Conservation (phyloP, 2,888 invertebrate genomes). For the Diplolepis rosae region DNA sequence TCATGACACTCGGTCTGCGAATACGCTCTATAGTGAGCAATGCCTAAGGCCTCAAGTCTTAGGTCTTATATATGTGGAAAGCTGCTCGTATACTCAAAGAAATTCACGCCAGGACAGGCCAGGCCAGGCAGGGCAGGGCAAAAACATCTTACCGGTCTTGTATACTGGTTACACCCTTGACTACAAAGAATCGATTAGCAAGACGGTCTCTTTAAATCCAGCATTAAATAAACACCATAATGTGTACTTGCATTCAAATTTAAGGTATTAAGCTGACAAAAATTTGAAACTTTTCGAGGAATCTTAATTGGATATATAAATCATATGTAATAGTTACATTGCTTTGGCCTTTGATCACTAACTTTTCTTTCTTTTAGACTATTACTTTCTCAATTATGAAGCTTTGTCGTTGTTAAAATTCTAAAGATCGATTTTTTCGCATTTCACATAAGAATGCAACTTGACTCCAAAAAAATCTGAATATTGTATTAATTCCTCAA, state of each 20-base stretch:
- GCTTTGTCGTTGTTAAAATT: no score
- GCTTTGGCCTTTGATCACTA: no score
- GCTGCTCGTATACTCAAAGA: background rate
- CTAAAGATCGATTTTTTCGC: no score
- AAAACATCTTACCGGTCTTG: no score
- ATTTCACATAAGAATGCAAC: no score
- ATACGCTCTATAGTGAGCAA: background rate
- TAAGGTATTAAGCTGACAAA: background rate
- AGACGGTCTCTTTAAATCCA: constrained; percentile 6
- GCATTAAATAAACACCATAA: constrained; percentile 13
- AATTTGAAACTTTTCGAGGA: background rate
- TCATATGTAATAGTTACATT: no score
- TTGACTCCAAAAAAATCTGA: no score
- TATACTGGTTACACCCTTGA: background rate
- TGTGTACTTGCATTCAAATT: background rate
- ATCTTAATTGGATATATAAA: no score
- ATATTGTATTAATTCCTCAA: no score
- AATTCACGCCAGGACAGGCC: constrained; percentile 16
- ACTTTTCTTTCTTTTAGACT: no score
- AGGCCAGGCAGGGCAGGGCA: no score
- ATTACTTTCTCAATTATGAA: no score
- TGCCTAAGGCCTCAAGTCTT: background rate
- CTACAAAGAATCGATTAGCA: constrained; percentile 23
- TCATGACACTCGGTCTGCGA: background rate
- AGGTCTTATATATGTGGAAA: constrained; percentile 11